Evolutionary conservation across 1,140 invertebrate genomes (phyloP).

Genomic region (Meloidogyne hapla): DNA sequence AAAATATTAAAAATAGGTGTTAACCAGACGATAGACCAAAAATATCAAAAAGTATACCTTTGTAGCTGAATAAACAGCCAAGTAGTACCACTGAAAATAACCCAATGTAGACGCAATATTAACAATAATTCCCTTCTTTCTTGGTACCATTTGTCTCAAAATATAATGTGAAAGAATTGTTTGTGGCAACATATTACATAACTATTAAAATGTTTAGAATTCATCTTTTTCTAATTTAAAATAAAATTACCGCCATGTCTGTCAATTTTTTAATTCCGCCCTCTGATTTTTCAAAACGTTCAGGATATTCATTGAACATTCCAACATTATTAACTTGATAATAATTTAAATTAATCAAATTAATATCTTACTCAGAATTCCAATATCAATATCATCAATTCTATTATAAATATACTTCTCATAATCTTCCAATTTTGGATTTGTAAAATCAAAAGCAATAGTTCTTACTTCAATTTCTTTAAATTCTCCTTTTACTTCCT

Average conservation of each 20-base stretch:
- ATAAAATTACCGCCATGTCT: slow-evolving; percentile 24
- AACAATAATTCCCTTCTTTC: slow-evolving; percentile 37
- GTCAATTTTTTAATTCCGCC: slow-evolving; percentile 27
- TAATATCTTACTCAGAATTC: slow-evolving; percentile 37
- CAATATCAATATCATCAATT: slow-evolving; percentile 39
- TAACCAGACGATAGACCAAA: too few species aligned
- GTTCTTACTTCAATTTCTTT: slow-evolving; percentile 40
- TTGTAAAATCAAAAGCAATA: slow-evolving; percentile 54
- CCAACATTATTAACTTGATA: slow-evolving; percentile 50
- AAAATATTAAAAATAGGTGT: too few species aligned
- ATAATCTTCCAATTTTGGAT: slow-evolving; percentile 44
- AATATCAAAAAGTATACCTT: too few species aligned
- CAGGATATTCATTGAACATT: slow-evolving; percentile 43
- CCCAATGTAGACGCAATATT: slow-evolving; percentile 43
- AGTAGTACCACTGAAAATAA: slow-evolving; percentile 31
- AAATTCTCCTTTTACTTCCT: slow-evolving; percentile 43
- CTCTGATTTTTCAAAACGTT: slow-evolving; percentile 27
- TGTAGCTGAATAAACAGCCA: slow-evolving; percentile 46
- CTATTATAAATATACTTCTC: slow-evolving; percentile 17
- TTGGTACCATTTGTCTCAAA: slow-evolving; percentile 37
- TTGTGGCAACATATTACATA: slow-evolving; percentile 45
- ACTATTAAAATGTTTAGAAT: slow-evolving; percentile 11
- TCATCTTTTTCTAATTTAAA: not conserved
- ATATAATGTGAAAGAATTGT: slow-evolving; percentile 37
- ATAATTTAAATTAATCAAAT: too few species aligned